A percentile compares a stretch with the other conserved stretches of the same genome.
phyloP scores from a whole-genome alignment of 2,888 invertebrate genomes.

The Ochropleura plecta region DNA sequence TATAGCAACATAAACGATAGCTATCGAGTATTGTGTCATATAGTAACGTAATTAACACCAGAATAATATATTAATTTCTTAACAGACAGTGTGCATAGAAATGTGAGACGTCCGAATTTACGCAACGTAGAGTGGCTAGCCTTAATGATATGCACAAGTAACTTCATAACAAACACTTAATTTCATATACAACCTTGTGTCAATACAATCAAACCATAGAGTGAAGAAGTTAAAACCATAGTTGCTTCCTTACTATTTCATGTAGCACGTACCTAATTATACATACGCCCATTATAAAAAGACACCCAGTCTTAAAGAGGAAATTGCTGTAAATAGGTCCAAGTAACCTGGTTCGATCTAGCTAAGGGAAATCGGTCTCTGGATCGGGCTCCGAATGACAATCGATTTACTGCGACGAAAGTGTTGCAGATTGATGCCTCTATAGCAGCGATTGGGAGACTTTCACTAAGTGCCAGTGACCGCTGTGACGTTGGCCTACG shows the following conservation, averaged over 20 bases:
- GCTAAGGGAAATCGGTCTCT: constrained; percentile 76
- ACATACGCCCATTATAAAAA: constrained; percentile 36
- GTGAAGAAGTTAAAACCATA: constrained; percentile 43
- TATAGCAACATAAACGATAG: not conserved
- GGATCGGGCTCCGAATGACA: constrained; percentile 81
- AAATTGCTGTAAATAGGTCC: constrained; percentile 41
- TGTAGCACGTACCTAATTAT: constrained; percentile 34
- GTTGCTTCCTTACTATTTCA: constrained; percentile 60
- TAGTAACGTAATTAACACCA: constrained; percentile 38
- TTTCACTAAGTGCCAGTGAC: constrained; percentile 83
- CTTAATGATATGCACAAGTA: constrained; percentile 24
- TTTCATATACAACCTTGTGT: constrained; percentile 46
- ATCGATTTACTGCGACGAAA: constrained; percentile 84
- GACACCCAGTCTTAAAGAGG: constrained; percentile 24
- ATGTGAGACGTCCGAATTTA: constrained; percentile 39
- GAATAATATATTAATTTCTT: constrained; percentile 41
- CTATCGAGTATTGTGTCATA: constrained; percentile 12
- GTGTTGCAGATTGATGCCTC: constrained; percentile 85
- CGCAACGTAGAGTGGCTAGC: constrained; percentile 23
- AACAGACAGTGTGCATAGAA: constrained; percentile 15
- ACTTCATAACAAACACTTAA: constrained; percentile 14
- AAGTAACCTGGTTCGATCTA: constrained; percentile 55
- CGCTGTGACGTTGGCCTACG: constrained; percentile 73
- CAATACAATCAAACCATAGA: constrained; percentile 51
- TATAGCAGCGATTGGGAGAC: constrained; percentile 76